Base-by-base conservation (phyloP, 2,113 vertebrate genomes). In the Sapayoa aenigma region DNA sequence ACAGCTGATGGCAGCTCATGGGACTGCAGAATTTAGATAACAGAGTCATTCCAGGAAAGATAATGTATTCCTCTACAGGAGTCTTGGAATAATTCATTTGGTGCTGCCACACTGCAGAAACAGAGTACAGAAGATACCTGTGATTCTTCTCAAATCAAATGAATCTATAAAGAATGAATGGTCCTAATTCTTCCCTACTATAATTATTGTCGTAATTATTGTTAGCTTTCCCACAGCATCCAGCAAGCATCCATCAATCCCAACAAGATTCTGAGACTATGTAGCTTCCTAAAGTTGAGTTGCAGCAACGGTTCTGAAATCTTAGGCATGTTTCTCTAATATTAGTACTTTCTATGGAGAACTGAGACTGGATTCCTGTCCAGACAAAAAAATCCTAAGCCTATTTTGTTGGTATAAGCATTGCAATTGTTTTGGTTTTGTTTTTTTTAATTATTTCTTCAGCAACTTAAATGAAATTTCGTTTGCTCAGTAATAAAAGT, bases 381-480 rank as follows among this genome's bases (percentile, higher is more conserved):
- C 83, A 95, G 53, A 95, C 49, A 92, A 74, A 86, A 94, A 86
- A 86, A 39, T 10, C 12, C 28, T 17, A 62, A 68, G 19, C 39
- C 20, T 42, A 47, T 87, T 97, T 88, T 90, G 65, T 89, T 92
- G 85, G 67, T 37, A 68, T 89, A 98, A 89, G 62, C 77, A 96
- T 90, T 89, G 20, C 39, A 13, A 55, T 27, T 67, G 13, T 8
- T 76, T 8, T 5, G 11, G 14, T 25, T 8, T 9, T 14, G 7
- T 27, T 73, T 84, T 24, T 39, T 81, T 27, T n/a, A 84, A 75
- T 53, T 89, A 95, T 84, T 97, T 95, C 75, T 94, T 89, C 18
- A 84, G 58, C 59, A 95, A 91, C 83, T 93, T 95, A 92, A 96
- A 74, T 67, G 90, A 91, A 96, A 96, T 71, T 97, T 95, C 89